phyloP scores from a whole-genome alignment of 2,113 vertebrate species.

The Hystrix cristata region DNA sequence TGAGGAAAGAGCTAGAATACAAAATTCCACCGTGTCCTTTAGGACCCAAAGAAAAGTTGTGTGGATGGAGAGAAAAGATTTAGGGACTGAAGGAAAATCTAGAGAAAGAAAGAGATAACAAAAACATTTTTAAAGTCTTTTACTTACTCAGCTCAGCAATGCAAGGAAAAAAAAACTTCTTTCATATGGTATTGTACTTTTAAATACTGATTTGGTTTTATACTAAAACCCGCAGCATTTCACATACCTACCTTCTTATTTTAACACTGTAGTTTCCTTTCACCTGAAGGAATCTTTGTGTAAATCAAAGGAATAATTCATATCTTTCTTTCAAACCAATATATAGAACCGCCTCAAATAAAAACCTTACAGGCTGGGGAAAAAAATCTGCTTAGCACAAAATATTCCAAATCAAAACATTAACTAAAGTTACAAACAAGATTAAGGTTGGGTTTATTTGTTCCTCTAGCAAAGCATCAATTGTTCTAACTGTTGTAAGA shows the following conservation, averaged over 20 bases:
- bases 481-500: constrained; percentile 92
- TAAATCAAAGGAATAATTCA: constrained; percentile 51
- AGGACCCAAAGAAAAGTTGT: constrained; percentile 44
- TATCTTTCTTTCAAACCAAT: constrained; percentile 50
- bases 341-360: constrained; percentile 42
- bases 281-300: constrained; percentile 37
- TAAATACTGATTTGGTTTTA: constrained; percentile 36
- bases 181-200: constrained; percentile 39
- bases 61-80: neutral
- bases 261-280: constrained; percentile 52
- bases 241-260: constrained; percentile 27
- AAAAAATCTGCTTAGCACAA: constrained; percentile 84
- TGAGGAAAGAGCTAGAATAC: neutral
- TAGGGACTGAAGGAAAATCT: neutral
- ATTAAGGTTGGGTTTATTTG: constrained; percentile 92
- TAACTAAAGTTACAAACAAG: constrained; percentile 92
- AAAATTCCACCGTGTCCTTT: constrained; percentile 37
- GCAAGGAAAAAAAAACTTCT: constrained; percentile 40
- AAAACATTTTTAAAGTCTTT: neutral
- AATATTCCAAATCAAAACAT: constrained; percentile 86
- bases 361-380: neutral
- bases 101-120: neutral
- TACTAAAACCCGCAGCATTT: constrained; percentile 26
- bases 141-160: constrained; percentile 44
- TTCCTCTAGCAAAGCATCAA: constrained; percentile 87